phyloP scores from a whole-genome alignment of 2,797 vertebrate genomes.

The Triplophysa yarkandensis region DNA sequence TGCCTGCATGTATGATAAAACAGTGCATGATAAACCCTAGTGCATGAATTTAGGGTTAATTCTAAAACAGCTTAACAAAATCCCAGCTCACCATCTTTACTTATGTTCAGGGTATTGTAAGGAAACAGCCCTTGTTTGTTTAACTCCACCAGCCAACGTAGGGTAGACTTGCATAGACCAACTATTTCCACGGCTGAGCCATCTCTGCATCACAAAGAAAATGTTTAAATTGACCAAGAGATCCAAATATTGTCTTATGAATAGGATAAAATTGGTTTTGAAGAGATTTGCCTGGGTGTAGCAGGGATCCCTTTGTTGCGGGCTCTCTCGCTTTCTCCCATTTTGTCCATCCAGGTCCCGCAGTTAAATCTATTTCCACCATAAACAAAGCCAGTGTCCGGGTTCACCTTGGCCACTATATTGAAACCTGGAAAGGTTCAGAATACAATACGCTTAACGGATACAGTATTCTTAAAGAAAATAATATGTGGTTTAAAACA shows the following conservation, averaged over 20 bases:
- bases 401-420: slow-evolving; percentile 76
- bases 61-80: neutral
- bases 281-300: slow-evolving; percentile 77
- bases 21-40: neutral
- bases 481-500: neutral
- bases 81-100: slow-evolving; percentile 72
- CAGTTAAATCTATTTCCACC: slow-evolving; percentile 88
- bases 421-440: slow-evolving; percentile 76
- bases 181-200: slow-evolving; percentile 91
- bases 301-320: slow-evolving; percentile 87
- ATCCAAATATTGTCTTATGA: slow-evolving; percentile 4
- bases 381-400: slow-evolving; percentile 84
- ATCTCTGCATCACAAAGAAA: slow-evolving; percentile 72
- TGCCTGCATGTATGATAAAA: slow-evolving; percentile 68
- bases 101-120: slow-evolving; percentile 76
- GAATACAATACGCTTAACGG: neutral
- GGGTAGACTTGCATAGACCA: slow-evolving; percentile 83
- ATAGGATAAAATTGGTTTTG: slow-evolving; percentile 3
- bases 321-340: slow-evolving; percentile 87
- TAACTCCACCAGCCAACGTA: slow-evolving; percentile 82
- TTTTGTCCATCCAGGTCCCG: slow-evolving; percentile 94
- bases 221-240: neutral
- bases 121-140: slow-evolving; percentile 80
- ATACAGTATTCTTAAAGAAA: neutral
- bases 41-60: neutral